A percentile compares a stretch with the other conserved stretches of the same genome.
Evolutionary conservation across 2,113 vertebrate species (phyloP).

Genomic region (Callaeas wilsoni): DNA sequence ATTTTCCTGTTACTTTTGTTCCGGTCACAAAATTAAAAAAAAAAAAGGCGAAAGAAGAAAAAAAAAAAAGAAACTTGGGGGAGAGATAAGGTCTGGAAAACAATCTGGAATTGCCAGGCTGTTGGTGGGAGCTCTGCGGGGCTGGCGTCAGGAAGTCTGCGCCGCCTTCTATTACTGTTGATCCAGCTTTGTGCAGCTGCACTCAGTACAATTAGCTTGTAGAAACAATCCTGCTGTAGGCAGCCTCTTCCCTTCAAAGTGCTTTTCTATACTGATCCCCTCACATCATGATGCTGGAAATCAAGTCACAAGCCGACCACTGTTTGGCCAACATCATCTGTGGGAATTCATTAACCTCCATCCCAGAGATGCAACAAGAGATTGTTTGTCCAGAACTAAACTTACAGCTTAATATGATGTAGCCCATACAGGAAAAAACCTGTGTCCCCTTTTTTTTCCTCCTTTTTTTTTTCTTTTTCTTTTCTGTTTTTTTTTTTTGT

Average conservation of each 20-base stretch:
- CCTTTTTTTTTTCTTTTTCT: neutral
- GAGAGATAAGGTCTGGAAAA: slow-evolving; percentile 80
- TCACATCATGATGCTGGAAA: slow-evolving; percentile 66
- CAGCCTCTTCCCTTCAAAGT: slow-evolving; percentile 77
- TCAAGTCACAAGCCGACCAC: slow-evolving; percentile 71
- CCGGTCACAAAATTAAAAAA: slow-evolving; percentile 70
- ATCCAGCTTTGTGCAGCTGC: slow-evolving; percentile 80
- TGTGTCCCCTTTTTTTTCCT: neutral
- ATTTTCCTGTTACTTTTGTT: slow-evolving; percentile 70
- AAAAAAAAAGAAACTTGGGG: slow-evolving; percentile 50
- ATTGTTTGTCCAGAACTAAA: slow-evolving; percentile 72
- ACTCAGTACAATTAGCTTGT: slow-evolving; percentile 76
- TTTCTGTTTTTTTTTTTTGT: neutral
- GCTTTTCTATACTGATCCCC: slow-evolving; percentile 72
- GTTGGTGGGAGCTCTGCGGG: slow-evolving; percentile 77
- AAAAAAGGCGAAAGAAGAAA: neutral
- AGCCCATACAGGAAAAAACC: slow-evolving; percentile 68
- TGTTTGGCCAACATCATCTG: slow-evolving; percentile 75
- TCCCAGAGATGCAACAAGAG: slow-evolving; percentile 70
- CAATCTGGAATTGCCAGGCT: slow-evolving; percentile 78
- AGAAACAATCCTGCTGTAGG: slow-evolving; percentile 77
- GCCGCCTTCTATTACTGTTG: slow-evolving; percentile 75
- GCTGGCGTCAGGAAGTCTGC: slow-evolving; percentile 87
- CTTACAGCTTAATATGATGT: slow-evolving; percentile 70
- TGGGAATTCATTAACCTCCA: slow-evolving; percentile 75